Evolutionary conservation across 2,113 vertebrate genomes (phyloP).

Genomic region (Calidris pygmaea): DNA sequence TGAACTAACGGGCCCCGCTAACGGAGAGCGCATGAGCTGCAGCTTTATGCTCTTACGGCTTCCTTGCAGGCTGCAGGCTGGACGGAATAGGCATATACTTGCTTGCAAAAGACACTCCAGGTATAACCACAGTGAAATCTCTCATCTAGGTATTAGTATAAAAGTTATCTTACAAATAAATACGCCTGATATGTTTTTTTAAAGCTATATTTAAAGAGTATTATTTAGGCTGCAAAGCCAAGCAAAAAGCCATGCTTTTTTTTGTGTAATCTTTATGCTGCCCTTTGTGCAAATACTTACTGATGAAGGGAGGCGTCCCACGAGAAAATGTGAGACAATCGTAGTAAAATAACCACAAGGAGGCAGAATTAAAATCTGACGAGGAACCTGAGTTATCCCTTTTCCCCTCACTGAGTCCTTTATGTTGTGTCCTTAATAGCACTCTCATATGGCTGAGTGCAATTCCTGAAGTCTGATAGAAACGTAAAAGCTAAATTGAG

Average conservation of each 20-base stretch:
- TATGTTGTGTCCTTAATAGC: not conserved
- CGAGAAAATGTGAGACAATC: not conserved
- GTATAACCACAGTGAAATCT: not conserved
- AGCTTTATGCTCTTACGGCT: not conserved
- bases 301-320: not conserved
- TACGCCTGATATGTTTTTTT: not conserved
- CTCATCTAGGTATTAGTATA: not conserved
- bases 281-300: not conserved
- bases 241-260: not conserved
- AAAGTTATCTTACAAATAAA: not conserved
- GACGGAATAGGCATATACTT: not conserved
- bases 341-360: not conserved
- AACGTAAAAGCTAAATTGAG: not conserved
- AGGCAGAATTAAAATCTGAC: not conserved
- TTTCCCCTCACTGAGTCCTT: not conserved
- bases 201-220: not conserved
- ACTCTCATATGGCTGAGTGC: not conserved
- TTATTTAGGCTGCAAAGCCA: not conserved
- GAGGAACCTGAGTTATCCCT: not conserved
- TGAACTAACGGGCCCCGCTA: not conserved
- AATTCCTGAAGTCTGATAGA: not conserved
- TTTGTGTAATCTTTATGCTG: not conserved
- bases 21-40: not conserved
- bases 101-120: not conserved
- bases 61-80: not conserved